A percentile compares a stretch with the other conserved stretches of the same genome.
These are phyloP conservation scores for Drosophila mettleri DNA, from an alignment of 2,888 invertebrate genomes.

Conservation along the genomic window DNA sequence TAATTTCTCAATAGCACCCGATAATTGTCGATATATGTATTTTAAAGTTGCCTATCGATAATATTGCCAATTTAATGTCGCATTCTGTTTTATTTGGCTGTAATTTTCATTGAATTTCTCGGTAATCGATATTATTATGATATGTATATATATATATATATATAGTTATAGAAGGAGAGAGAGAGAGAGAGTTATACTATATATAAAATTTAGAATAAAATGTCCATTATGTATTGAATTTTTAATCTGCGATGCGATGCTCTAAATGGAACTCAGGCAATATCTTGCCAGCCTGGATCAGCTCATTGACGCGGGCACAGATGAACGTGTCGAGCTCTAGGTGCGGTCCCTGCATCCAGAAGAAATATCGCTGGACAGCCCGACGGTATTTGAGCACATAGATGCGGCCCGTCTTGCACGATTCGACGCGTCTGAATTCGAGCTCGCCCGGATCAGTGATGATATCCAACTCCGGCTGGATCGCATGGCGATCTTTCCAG, in stretches of 20 bases:
- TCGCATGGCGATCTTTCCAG: constrained; percentile 98
- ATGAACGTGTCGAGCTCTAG: constrained; percentile 97
- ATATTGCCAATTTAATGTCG: neutral
- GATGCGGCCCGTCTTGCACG: constrained; percentile 98
- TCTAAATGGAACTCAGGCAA: accelerated
- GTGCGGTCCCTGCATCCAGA: constrained; percentile 99
- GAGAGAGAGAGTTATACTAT: too few relatives aligned
- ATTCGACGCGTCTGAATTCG: constrained; percentile 96
- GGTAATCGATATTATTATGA: too few relatives aligned
- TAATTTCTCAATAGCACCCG: neutral
- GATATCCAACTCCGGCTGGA: constrained; percentile 95
- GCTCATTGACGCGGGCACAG: constrained; percentile 96
- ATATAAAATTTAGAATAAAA: too few relatives aligned
- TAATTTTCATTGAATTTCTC: too few relatives aligned
- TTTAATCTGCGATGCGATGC: too few relatives aligned
- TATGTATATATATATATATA: neutral
- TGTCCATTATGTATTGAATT: neutral
- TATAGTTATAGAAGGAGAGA: neutral
- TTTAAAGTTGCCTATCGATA: neutral
- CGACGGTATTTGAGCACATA: constrained; percentile 97
- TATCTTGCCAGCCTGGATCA: constrained; percentile 88
- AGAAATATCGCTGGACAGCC: constrained; percentile 95
- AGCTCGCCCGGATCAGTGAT: constrained; percentile 99
- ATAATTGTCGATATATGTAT: neutral
- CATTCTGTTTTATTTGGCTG: neutral